These are phyloP conservation scores for Bombus waltoni DNA, from an alignment of 1,140 invertebrate species.

Conservation along the genomic window DNA sequence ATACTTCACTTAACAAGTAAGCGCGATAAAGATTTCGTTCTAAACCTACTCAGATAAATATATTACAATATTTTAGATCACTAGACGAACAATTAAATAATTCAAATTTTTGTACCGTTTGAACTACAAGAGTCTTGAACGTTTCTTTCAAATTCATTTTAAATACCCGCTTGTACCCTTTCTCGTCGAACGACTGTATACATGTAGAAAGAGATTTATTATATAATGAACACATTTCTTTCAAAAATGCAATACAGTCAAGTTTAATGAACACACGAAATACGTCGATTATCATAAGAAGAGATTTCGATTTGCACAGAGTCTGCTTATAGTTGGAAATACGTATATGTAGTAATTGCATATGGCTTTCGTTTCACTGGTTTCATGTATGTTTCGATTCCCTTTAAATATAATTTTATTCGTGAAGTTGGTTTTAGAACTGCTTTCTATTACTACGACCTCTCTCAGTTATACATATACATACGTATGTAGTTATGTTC, in stretches of 20 bases:
- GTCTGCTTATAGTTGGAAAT: conserved; percentile 7
- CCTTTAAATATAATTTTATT: conserved; percentile 13
- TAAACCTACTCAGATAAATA: conserved; percentile 47
- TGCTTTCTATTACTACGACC: neutral
- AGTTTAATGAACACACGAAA: conserved; percentile 45
- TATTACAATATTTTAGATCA: conserved; percentile 44
- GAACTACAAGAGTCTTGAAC: conserved; percentile 37
- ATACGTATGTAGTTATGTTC: neutral
- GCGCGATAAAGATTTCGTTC: conserved; percentile 19
- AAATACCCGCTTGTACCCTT: conserved; percentile 1
- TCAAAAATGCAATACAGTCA: conserved; percentile 43
- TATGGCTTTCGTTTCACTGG: neutral
- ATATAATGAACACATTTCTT: conserved; percentile 51
- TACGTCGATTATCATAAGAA: conserved; percentile 32
- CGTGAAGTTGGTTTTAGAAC: neutral
- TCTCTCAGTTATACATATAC: neutral
- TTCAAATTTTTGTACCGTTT: conserved; percentile 45
- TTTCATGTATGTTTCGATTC: neutral
- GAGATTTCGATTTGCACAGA: conserved; percentile 28
- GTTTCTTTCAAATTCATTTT: conserved; percentile 1
- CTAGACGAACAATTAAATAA: conserved; percentile 31
- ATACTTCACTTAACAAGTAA: conserved; percentile 36
- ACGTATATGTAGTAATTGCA: neutral
- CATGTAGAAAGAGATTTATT: conserved; percentile 42
- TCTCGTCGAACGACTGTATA: conserved; percentile 14